Evolutionary conservation across 2,888 invertebrate genomes (phyloP), one percentile per base, ranked within the genome.

Genomic region (Laspeyria flexula): DNA sequence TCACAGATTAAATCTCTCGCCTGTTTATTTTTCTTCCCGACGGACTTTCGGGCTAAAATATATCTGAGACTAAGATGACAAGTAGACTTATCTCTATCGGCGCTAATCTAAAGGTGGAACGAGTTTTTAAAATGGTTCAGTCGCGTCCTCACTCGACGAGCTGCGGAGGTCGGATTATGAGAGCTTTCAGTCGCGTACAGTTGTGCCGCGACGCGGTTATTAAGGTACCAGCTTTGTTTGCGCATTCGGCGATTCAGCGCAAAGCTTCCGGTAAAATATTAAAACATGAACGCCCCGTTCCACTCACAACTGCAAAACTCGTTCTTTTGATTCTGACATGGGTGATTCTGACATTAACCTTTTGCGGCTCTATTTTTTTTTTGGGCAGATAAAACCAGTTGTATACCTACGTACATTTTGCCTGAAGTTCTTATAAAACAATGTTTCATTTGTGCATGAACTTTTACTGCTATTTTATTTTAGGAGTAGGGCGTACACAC

Each of bases 1-100:
- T 89, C 83, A 82, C 81, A 85, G 89, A 90, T 90, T 89, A 85
- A 89, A 88, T 86, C 83, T 85, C 78, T 81, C 70, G 75, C 74
- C 77, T 87, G 83, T 85, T 89, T 89, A 88, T 86, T 88, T 88
- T 87, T 83, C 85, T 79, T 76, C 77, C 73, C 76, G 55, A 53
- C 63, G 76, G 81, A 80, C 81, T 76, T 80, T 77, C 65, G 63
- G 71, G 75, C 81, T 85, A 81, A 84, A 85, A 82, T 81, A 83
- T 77, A 79, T 81, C 76, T 68, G 67, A 77, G 78, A 74, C 72
- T 74, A 75, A 79, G 80, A 86, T 85, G 86, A 87, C 85, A 85
- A 83, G 79, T 76, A 77, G 79, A 82, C 82, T 85, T 84, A 81
- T 80, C 81, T 83, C 80, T 79, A 83, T 84, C 79, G 75, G 71